Evolutionary conservation across 2,888 invertebrate genomes (phyloP).

Genomic region (Monochamus alternatus): DNA sequence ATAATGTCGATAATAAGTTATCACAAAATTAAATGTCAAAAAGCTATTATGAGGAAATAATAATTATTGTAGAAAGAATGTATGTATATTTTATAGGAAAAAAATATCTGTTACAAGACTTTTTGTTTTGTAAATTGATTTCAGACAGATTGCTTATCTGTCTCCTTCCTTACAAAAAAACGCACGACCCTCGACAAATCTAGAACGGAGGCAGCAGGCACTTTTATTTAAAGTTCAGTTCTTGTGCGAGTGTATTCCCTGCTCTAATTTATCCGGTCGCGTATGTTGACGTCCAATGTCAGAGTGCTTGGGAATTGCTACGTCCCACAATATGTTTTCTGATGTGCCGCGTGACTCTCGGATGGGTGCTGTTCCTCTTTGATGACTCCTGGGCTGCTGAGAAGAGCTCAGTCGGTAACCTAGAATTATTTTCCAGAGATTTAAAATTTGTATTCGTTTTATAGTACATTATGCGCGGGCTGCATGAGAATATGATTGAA

Average conservation of each 20-base stretch:
- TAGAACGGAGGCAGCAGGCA: slow-evolving; percentile 1
- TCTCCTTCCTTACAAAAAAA: neutral
- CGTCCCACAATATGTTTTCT: slow-evolving; percentile 68
- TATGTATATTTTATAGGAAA: too few species aligned
- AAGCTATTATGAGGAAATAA: too few species aligned
- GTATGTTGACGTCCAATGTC: slow-evolving; percentile 66
- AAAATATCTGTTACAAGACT: too few species aligned
- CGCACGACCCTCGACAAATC: neutral
- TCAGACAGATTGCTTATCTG: neutral
- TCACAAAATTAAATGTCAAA: too few species aligned
- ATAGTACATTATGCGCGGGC: too few species aligned
- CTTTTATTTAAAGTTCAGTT: slow-evolving; percentile 18
- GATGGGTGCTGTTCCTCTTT: slow-evolving; percentile 40
- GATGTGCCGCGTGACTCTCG: slow-evolving; percentile 57
- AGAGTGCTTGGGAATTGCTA: slow-evolving; percentile 66
- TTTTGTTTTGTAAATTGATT: neutral
- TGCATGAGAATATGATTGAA: too few species aligned
- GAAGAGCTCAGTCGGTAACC: slow-evolving; percentile 15
- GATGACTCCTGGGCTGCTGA: slow-evolving; percentile 23
- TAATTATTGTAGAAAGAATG: too few species aligned
- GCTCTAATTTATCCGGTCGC: slow-evolving; percentile 65
- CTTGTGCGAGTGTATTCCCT: slow-evolving; percentile 55
- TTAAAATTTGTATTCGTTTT: neutral
- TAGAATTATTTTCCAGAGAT: neutral
- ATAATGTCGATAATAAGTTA: too few species aligned